These are phyloP conservation scores for Girardinus metallicus DNA, from an alignment of 2,797 vertebrate species.

Conservation along the genomic window DNA sequence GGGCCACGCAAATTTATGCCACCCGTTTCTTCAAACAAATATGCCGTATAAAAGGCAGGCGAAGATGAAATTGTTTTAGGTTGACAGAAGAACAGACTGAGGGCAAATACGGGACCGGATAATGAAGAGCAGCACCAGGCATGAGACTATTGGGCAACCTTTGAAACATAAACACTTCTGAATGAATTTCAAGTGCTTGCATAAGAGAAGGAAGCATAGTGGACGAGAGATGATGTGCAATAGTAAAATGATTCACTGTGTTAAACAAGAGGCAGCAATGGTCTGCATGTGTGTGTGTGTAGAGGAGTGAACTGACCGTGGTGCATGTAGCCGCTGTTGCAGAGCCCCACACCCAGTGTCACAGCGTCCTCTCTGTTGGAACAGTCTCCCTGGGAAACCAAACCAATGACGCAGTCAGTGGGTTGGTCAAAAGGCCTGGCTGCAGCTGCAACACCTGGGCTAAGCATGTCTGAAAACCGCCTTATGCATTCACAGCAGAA, in stretches of 20 bases:
- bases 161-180: not conserved
- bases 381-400: slow-evolving; percentile 91
- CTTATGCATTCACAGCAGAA: not conserved
- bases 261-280: not conserved
- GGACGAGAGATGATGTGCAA: not conserved
- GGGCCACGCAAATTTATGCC: slow-evolving; percentile 23
- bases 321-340: slow-evolving; percentile 99
- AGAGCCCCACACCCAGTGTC: slow-evolving; percentile 93
- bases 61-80: slow-evolving; percentile 19
- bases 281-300: not conserved
- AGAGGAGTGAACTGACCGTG: slow-evolving; percentile 85
- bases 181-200: slow-evolving; percentile 8
- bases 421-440: slow-evolving; percentile 46
- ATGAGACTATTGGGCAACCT: not conserved
- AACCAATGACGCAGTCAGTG: slow-evolving; percentile 64
- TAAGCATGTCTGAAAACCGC: slow-evolving; percentile 11
- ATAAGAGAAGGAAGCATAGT: not conserved
- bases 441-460: slow-evolving; percentile 24
- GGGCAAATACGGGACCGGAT: not conserved
- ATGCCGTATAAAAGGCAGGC: slow-evolving; percentile 8
- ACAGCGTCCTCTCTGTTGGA: slow-evolving; percentile 95
- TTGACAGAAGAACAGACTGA: not conserved
- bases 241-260: not conserved
- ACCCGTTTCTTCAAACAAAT: slow-evolving; percentile 28
- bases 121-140: slow-evolving; percentile 14